Percentiles rank a stretch among this genome's conserved stretches.
Conservation (phyloP, 1,140 invertebrate genomes). For the Pteromalus puparum region DNA sequence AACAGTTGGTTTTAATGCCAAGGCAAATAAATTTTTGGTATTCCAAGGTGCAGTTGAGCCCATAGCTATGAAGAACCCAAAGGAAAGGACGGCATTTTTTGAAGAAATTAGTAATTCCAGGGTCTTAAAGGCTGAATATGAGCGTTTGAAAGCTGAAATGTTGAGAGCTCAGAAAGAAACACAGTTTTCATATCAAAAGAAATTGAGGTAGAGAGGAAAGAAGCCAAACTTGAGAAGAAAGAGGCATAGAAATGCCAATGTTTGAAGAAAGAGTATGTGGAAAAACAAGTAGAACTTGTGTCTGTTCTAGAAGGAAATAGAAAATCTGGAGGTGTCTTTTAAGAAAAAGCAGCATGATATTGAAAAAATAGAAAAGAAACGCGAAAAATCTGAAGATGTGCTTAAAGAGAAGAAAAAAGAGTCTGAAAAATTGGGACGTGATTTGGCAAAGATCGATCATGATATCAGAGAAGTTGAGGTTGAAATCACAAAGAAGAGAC, state of each 20-base stretch:
- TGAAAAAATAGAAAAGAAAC: slow-evolving; percentile 88
- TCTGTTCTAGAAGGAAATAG: slow-evolving; percentile 93
- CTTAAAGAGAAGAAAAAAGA: slow-evolving; percentile 97
- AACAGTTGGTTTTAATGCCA: slow-evolving; percentile 98
- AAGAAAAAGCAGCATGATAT: slow-evolving; percentile 90
- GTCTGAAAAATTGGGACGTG: slow-evolving; percentile 87
- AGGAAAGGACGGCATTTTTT: slow-evolving; percentile 97
- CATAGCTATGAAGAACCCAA: slow-evolving; percentile 99
- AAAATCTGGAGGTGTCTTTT: slow-evolving; percentile 87
- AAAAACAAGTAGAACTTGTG: slow-evolving; percentile 94
- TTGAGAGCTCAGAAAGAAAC: slow-evolving; percentile 98
- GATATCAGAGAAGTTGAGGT: slow-evolving; percentile 95
- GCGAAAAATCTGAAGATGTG: slow-evolving; percentile 92
- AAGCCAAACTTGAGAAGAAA: slow-evolving; percentile 98
- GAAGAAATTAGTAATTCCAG: slow-evolving; percentile 98
- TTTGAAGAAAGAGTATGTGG: slow-evolving; percentile 95
- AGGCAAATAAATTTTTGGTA: slow-evolving; percentile 99
- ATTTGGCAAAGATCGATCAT: slow-evolving; percentile 95
- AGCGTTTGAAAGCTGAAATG: slow-evolving; percentile 93
- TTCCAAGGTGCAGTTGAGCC: slow-evolving; percentile 99
- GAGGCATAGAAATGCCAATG: slow-evolving; percentile 98
- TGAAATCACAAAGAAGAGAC: slow-evolving; percentile 94
- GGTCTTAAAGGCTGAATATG: slow-evolving; percentile 97
- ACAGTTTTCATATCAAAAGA: slow-evolving; percentile 98
- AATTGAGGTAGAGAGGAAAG: slow-evolving; percentile 98